Evolutionary conservation across 2,113 vertebrate species (phyloP), one percentile per base, ranked within the genome.

Genomic region (Heloderma charlesbogerti): DNA sequence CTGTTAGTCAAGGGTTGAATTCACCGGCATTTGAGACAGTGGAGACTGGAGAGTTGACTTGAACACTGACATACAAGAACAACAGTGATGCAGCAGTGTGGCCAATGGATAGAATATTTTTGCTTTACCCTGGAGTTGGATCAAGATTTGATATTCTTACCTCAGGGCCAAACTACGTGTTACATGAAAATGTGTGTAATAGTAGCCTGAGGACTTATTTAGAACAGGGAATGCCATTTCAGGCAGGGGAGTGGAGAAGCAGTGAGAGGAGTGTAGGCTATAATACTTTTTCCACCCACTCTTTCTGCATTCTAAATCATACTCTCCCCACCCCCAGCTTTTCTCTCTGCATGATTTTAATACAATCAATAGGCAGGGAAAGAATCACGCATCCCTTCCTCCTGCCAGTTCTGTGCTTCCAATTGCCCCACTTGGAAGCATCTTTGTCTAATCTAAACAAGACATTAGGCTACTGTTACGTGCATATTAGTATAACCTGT

Each of bases 21-120:
- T 40, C 34, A n/a, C 34, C 54, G 31, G 51, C 48, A 54, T 43
- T 85, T 45, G 15, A 67, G 12, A 69, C 27, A 16, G 51, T 86
- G 78, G 82, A 94, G 89, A 89, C n/a, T 86, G 78, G 82, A 94
- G 89, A 89, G 74, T 83, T 43, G 27, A 22, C 8, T 37, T 80
- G 91, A 95, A 57, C 89, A 60, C 80, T 72, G 45, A 84, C 69
- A 92, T 88, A 57, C 54, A 40, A 84, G 82, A 63, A 78, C n/a
- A 57, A 63, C 54, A 92, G 87, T 43, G 12, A 8, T 88, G 88
- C 87, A 89, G 6, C 57, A 88, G 34, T 77, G 1, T 0, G 45
- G 72, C 43, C 87, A 20, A 88, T 25, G 84, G 66, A 83, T 40
- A 34, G 51, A 10, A 82, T 60, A 34, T 15, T 40, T 67, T 43